Conservation (phyloP, 2,888 invertebrate species). For the Andrena praecox region DNA sequence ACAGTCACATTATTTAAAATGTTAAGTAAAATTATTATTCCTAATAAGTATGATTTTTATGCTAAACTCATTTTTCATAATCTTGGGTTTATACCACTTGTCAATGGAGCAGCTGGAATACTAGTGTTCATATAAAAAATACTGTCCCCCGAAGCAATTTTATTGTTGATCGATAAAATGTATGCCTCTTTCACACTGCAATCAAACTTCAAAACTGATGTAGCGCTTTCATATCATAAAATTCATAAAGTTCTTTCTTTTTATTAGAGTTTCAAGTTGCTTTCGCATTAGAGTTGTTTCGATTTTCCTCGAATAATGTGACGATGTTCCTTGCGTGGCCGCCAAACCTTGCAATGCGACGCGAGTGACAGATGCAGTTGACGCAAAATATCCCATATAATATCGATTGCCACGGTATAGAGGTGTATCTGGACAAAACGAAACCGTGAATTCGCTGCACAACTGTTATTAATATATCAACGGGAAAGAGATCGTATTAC, state of each 20-base stretch:
- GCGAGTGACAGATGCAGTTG: conserved; percentile 71
- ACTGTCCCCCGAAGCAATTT: not conserved
- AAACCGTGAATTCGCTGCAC: conserved; percentile 64
- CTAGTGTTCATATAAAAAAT: not conserved
- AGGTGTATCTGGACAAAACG: conserved; percentile 58
- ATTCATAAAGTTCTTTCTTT: too few species aligned
- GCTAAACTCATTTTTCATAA: too few species aligned
- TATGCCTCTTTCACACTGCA: not conserved
- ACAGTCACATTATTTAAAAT: too few species aligned
- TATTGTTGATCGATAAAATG: not conserved
- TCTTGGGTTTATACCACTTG: too few species aligned
- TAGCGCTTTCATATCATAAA: not conserved
- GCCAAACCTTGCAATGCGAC: conserved; percentile 60
- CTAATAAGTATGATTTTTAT: too few species aligned
- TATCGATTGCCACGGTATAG: conserved; percentile 66
- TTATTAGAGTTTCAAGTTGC: conserved; percentile 12
- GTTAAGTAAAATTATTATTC: too few species aligned
- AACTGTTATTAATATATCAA: conserved; percentile 63
- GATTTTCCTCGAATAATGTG: conserved; percentile 37
- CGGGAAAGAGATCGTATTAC: conserved; percentile 32
- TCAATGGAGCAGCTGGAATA: too few species aligned
- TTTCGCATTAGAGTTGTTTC: conserved; percentile 8
- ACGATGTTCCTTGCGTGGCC: conserved; percentile 47
- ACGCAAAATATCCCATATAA: conserved; percentile 74
- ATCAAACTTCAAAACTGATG: not conserved